Evolutionary conservation across 2,888 invertebrate genomes (phyloP).

Genomic region (Andrena minutula): DNA sequence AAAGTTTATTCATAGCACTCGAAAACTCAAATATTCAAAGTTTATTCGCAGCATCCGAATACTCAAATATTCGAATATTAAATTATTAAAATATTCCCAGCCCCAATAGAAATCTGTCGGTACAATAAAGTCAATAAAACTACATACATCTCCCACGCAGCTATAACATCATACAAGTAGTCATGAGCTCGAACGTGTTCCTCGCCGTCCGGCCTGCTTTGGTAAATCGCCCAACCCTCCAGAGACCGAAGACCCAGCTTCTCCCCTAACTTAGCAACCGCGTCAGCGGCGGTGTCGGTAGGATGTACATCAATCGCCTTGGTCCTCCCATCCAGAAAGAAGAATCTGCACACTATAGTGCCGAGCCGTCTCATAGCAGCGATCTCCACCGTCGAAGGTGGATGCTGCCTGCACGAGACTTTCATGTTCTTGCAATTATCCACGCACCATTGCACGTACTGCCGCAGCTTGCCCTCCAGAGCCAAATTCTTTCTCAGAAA

Average conservation of each 20-base stretch:
- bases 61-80: too few relatives aligned
- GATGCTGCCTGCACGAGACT: conserved; percentile 92
- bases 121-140: neutral
- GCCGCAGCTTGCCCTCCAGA: conserved; percentile 89
- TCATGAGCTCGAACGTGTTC: conserved; percentile 96
- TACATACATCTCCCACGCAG: conserved; percentile 96
- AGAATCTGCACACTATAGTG: conserved; percentile 96
- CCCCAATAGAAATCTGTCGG: too few relatives aligned
- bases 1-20: too few relatives aligned
- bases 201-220: conserved; percentile 94
- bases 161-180: conserved; percentile 97
- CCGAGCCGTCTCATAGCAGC: conserved; percentile 96
- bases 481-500: conserved; percentile 90
- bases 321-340: conserved; percentile 97
- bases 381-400: conserved; percentile 97
- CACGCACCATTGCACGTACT: conserved; percentile 97
- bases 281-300: conserved; percentile 96
- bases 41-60: too few relatives aligned
- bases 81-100: too few relatives aligned
- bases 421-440: conserved; percentile 96
- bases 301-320: conserved; percentile 98
- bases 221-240: conserved; percentile 98
- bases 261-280: conserved; percentile 94
- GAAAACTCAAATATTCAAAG: too few relatives aligned
- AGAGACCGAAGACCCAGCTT: conserved; percentile 93